Base-by-base conservation (phyloP, 1,140 invertebrate species). In the Halictus rubicundus region DNA sequence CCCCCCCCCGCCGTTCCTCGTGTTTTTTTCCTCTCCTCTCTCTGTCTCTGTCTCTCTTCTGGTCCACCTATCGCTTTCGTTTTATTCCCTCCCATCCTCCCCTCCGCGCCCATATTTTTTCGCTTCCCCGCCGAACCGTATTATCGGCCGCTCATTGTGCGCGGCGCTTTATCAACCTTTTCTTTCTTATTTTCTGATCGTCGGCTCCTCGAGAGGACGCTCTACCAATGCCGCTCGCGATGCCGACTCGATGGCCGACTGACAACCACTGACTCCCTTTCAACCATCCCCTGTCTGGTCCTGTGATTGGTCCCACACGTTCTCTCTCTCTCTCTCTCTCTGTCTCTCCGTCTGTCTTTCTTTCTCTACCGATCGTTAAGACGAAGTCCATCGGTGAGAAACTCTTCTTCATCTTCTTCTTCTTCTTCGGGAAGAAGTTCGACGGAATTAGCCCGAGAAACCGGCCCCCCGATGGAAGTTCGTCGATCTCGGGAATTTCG, bases 401-500 rank as follows among this genome's bases (percentile, higher is more conserved):
- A 10, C 59, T 37, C 23, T 8, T 60, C 23, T 25, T 57, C 42
- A 14, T n/a, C 63, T 14, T 12, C 25, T 16, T 25, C 32, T 37
- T 57, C 46, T 4, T 59, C 27, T 23, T 52, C 59, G 39, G 37
- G 7, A 37, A 68, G 46, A 68, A 78, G 52, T 82, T 60, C 54
- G 7, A 52, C 39, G 49, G 61, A 52, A 57, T 72, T 78, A 60
- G 39, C 46, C 25, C n/a, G 57, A 37, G 49, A 65, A 61, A 69
- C 19, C 54, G 21, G 21, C n/a, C 65, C 57, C 19, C 9, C 14
- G 65, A 63, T 37, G 57, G 68, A 83, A 83, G 71, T 78, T 83
- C 49, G 7, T 27, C 61, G 73, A 42, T 68, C 52, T 69, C 14
- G 37, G n/a, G 65, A 32, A 46, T 75, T 39, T 52, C 27, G 14